phyloP scores from a whole-genome alignment of 2,113 vertebrate genomes.

The Arizona elegans region DNA sequence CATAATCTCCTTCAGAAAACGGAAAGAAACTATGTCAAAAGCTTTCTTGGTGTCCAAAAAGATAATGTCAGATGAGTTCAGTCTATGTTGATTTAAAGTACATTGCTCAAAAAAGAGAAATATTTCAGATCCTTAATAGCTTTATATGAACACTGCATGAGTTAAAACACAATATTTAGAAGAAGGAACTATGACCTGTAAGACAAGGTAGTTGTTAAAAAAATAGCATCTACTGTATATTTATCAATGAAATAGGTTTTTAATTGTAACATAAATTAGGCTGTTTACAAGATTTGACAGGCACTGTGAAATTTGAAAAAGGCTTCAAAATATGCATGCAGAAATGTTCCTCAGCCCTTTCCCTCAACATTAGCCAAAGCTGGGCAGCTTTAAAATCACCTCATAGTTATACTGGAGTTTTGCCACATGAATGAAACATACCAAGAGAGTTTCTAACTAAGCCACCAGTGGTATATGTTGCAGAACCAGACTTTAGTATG shows the following conservation, averaged over 20 bases:
- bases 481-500: neutral
- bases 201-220: neutral
- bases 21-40: neutral
- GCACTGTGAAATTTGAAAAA: neutral
- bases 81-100: neutral
- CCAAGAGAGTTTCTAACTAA: neutral
- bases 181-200: neutral
- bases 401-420: neutral
- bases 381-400: neutral
- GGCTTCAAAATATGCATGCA: neutral
- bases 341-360: neutral
- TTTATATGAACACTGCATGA: neutral
- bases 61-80: neutral
- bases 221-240: neutral
- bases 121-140: neutral
- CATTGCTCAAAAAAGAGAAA: neutral
- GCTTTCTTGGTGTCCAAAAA: neutral
- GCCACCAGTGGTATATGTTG: neutral
- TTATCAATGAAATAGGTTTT: neutral
- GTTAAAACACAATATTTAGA: neutral
- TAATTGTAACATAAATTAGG: neutral
- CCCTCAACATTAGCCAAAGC: neutral
- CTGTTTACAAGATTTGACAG: neutral
- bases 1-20: neutral
- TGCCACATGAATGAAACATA: neutral